Evolutionary conservation across 1,140 invertebrate genomes (phyloP).

Genomic region (Trichogramma pretiosum): DNA sequence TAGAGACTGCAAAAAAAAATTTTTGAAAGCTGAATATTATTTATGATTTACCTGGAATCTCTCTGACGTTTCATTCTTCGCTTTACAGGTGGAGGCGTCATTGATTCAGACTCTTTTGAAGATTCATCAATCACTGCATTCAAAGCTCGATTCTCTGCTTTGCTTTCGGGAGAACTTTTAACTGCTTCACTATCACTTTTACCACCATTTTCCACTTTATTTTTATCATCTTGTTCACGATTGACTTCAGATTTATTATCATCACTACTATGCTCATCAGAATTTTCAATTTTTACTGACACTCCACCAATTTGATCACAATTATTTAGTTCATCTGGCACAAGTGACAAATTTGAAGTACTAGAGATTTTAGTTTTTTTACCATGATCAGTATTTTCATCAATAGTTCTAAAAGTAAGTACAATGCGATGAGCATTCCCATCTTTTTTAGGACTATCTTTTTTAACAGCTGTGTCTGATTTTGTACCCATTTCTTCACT

Average conservation of each 20-base stretch:
- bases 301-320: constrained; percentile 40
- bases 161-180: too few species aligned
- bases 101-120: constrained; percentile 15
- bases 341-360: constrained; percentile 35
- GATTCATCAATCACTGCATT: constrained; percentile 16
- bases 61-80: constrained; percentile 28
- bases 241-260: constrained; percentile 35
- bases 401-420: constrained; percentile 41
- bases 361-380: constrained; percentile 40
- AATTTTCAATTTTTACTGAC: constrained; percentile 40
- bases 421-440: constrained; percentile 38
- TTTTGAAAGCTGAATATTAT: too few species aligned
- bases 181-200: too few species aligned
- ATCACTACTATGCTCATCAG: constrained; percentile 32
- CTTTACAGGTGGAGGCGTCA: constrained; percentile 29
- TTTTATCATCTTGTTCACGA: constrained; percentile 6
- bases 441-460: constrained; percentile 38
- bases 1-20: neutral
- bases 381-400: constrained; percentile 41
- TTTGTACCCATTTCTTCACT: constrained; percentile 23
- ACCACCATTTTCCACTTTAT: constrained; percentile 15
- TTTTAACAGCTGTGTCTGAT: constrained; percentile 24
- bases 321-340: constrained; percentile 37
- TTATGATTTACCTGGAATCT: constrained; percentile 21
- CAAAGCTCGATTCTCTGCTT: too few species aligned